Evolutionary conservation across 2,888 invertebrate species (phyloP).

Genomic region (Acleris holmiana): DNA sequence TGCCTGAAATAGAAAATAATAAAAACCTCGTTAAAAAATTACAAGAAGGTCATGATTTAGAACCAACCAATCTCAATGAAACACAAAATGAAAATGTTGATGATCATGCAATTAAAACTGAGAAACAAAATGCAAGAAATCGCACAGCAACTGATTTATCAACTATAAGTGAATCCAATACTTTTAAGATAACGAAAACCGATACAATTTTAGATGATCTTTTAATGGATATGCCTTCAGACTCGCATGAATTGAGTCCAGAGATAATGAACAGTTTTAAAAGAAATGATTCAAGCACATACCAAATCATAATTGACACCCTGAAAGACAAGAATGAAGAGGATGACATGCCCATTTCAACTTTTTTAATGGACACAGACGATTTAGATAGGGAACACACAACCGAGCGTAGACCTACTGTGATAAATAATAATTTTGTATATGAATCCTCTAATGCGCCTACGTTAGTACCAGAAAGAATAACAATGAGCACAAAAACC

Average conservation of each 20-base stretch:
- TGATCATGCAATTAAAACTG: slow-evolving; percentile 45
- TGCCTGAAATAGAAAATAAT: slow-evolving; percentile 87
- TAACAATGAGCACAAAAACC: slow-evolving; percentile 29
- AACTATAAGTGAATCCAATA: slow-evolving; percentile 40
- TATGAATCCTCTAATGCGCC: slow-evolving; percentile 42
- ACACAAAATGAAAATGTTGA: slow-evolving; percentile 74
- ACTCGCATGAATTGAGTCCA: slow-evolving; percentile 44
- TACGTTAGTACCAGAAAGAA: slow-evolving; percentile 36
- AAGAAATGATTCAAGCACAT: slow-evolving; percentile 15
- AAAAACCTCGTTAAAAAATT: slow-evolving; percentile 84
- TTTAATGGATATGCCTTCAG: slow-evolving; percentile 45
- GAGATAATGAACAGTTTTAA: slow-evolving; percentile 40
- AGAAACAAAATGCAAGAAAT: slow-evolving; percentile 9
- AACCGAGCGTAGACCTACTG: slow-evolving; percentile 33
- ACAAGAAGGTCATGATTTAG: slow-evolving; percentile 82
- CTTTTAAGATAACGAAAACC: slow-evolving; percentile 42
- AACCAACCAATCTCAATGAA: slow-evolving; percentile 69
- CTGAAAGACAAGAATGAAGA: slow-evolving; percentile 41
- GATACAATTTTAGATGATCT: slow-evolving; percentile 51
- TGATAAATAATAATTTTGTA: slow-evolving; percentile 43
- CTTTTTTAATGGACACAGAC: slow-evolving; percentile 73
- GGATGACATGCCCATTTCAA: slow-evolving; percentile 57
- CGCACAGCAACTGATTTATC: slow-evolving; percentile 11
- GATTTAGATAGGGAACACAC: slow-evolving; percentile 60
- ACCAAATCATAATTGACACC: slow-evolving; percentile 37